These are phyloP conservation scores for Molothrus ater DNA, from an alignment of 2,797 vertebrate genomes.

Conservation along the genomic window DNA sequence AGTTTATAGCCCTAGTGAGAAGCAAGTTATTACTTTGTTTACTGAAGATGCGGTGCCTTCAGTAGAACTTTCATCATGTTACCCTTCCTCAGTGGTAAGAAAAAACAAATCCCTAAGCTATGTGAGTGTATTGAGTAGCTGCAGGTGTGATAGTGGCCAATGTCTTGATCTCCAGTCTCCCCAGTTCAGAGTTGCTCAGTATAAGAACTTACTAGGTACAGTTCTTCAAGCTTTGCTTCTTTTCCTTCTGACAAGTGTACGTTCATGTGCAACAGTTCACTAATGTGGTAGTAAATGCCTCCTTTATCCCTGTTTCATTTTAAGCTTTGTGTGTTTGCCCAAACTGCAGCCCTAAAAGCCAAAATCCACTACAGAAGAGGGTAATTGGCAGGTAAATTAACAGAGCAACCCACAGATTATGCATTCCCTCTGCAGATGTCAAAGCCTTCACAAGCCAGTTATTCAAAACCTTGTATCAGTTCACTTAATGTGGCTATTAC, in stretches of 20 bases:
- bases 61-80: background rate
- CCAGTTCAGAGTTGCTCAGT: background rate
- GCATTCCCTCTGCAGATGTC: background rate
- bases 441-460: background rate
- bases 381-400: background rate
- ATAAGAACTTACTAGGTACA: fast-evolving
- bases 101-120: background rate
- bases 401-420: fast-evolving
- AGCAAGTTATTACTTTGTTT: background rate
- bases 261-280: fast-evolving
- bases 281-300: background rate
- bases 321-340: background rate
- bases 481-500: background rate
- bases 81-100: background rate
- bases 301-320: background rate
- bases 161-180: background rate
- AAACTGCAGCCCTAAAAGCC: background rate
- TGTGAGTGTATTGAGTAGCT: background rate
- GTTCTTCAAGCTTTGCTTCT: background rate
- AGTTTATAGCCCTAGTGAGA: background rate
- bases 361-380: background rate
- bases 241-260: fast-evolving
- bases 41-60: background rate
- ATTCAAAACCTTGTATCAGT: background rate
- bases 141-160: background rate